Base-by-base conservation (phyloP, 2,888 invertebrate genomes). In the Cloeon dipterum region DNA sequence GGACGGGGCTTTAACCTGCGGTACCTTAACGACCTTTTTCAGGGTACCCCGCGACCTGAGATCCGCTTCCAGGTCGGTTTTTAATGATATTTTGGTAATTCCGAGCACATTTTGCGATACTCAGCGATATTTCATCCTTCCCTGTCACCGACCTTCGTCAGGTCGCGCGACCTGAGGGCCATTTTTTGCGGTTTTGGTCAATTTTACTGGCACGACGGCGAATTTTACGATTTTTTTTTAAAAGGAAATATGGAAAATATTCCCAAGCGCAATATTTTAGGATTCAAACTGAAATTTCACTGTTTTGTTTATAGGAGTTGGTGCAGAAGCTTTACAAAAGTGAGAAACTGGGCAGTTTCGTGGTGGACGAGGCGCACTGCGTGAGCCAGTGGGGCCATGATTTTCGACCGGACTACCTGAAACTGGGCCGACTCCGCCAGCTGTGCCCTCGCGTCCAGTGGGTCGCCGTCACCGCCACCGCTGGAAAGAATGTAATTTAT, bases 361-460 rank as follows among this genome's bases (percentile, higher is more conserved):
- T 93, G 17, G 79, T 98, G 10, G 98, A 99, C 58, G 98, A 99
- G 61, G 93, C 91, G 2, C 93, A 93, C 58, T 93, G 93, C 61
- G 88, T 98, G 0, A 91, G 89, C 48, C 82, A 96, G 49, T 99
- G 96, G 98, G 98, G 98, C 0, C 96, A 96, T 58, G 94, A 96
- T 57, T 98, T 98, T 55, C 66, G 91, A 5, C 89, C 89, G 0
- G 88, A 89, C 56, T 98, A 94, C 55, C 63, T 94, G 17, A 85
- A 86, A 55, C 60, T 99, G 18, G 88, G 91, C 1, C 52, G 57
- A 8, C 57, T 85, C 32, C 61, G 76, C 38, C 49, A 54, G 20
- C 54, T 56, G 43, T 73, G 76, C 52, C 67, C 67, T 38, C 53
- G 55, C 32, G 58, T 72, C 34, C 75, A 85, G 2, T 83, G 85